Evolutionary conservation across 2,888 invertebrate genomes (phyloP).

Genomic region (Teleiodes luculella): DNA sequence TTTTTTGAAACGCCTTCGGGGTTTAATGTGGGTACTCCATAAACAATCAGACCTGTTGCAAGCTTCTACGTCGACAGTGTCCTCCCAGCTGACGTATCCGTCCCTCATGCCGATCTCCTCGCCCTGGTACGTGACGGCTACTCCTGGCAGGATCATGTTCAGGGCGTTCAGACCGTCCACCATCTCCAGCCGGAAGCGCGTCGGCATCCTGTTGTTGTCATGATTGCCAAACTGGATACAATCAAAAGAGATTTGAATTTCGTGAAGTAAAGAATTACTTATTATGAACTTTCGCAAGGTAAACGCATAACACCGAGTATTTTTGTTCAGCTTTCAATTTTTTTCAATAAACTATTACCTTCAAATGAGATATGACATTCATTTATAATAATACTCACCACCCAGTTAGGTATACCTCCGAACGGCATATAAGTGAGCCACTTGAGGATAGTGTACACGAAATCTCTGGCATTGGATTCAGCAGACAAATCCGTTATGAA

Average conservation of each 20-base stretch:
- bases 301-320: too few species aligned
- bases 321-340: background rate
- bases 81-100: slow-evolving; percentile 74
- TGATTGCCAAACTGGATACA: slow-evolving; percentile 82
- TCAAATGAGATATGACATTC: too few species aligned
- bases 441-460: slow-evolving; percentile 67
- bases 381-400: slow-evolving; percentile 60
- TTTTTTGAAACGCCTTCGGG: too few species aligned
- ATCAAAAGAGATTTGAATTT: background rate
- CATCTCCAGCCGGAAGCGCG: slow-evolving; percentile 80
- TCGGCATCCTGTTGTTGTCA: slow-evolving; percentile 81
- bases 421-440: slow-evolving; percentile 81
- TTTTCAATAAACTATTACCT: too few species aligned
- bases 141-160: slow-evolving; percentile 85
- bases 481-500: slow-evolving; percentile 72
- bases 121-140: slow-evolving; percentile 88
- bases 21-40: background rate
- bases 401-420: slow-evolving; percentile 81
- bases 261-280: too few species aligned
- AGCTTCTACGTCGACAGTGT: slow-evolving; percentile 79
- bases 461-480: slow-evolving; percentile 64
- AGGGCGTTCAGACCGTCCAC: slow-evolving; percentile 85
- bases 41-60: slow-evolving; percentile 46
- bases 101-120: slow-evolving; percentile 88
- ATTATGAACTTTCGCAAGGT: too few species aligned